Evolutionary conservation across 1,140 invertebrate genomes (phyloP).

Genomic region (Drosophila ironensis): DNA sequence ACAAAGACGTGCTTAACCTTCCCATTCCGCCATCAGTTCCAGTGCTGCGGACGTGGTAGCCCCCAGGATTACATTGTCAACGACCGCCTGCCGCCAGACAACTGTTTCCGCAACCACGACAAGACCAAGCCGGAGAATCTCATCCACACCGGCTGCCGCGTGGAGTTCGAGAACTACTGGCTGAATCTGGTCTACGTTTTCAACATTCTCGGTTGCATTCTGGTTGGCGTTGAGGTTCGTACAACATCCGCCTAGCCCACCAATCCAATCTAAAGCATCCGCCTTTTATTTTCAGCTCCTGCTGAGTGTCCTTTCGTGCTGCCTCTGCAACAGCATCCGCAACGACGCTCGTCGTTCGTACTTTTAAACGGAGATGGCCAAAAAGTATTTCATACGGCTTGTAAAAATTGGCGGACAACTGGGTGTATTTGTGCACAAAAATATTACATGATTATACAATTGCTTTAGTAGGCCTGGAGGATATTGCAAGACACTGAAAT

Average conservation of each 20-base stretch:
- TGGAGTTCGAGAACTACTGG: slow-evolving; percentile 75
- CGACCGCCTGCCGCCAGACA: slow-evolving; percentile 34
- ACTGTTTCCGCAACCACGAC: slow-evolving; percentile 67
- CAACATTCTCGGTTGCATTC: slow-evolving; percentile 60
- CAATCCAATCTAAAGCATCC: not conserved
- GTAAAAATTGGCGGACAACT: not conserved
- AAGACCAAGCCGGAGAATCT: slow-evolving; percentile 60
- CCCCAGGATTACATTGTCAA: slow-evolving; percentile 72
- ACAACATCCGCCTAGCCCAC: not conserved
- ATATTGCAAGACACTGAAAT: not conserved
- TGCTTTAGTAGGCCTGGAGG: not conserved
- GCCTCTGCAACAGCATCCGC: slow-evolving; percentile 75
- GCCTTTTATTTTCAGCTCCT: slow-evolving; percentile 46
- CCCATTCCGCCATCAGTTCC: slow-evolving; percentile 73
- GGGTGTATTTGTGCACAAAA: slow-evolving; percentile 5
- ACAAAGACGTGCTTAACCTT: not conserved
- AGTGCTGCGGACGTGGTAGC: slow-evolving; percentile 83
- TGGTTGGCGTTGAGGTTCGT: slow-evolving; percentile 56
- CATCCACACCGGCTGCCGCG: slow-evolving; percentile 64
- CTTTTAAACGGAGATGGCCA: slow-evolving; percentile 21
- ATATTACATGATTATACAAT: slow-evolving; percentile 4
- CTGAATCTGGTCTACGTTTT: slow-evolving; percentile 46
- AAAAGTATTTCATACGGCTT: not conserved
- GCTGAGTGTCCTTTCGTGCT: slow-evolving; percentile 54
- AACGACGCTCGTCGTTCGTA: slow-evolving; percentile 68